Evolutionary conservation across 2,888 invertebrate genomes (phyloP).

Genomic region (Sialis lutaria): DNA sequence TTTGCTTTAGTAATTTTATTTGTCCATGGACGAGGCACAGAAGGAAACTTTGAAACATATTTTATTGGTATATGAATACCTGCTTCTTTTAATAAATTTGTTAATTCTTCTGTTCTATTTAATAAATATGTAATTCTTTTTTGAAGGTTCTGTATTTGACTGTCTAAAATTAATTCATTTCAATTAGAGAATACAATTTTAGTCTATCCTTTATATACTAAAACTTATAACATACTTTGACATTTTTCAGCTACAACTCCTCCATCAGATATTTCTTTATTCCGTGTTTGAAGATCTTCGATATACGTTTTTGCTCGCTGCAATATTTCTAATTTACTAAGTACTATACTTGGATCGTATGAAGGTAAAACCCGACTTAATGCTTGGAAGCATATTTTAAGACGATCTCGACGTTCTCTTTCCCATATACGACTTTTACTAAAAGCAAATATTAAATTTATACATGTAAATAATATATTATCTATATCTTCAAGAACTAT

Average conservation of each 20-base stretch:
- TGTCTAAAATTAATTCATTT: slow-evolving; percentile 14
- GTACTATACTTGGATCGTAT: slow-evolving; percentile 24
- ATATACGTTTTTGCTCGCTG: slow-evolving; percentile 23
- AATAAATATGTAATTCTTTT: slow-evolving; percentile 21
- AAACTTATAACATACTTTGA: background rate
- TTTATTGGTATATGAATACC: slow-evolving; percentile 22
- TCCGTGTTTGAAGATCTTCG: slow-evolving; percentile 21
- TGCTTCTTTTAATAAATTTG: slow-evolving; percentile 22
- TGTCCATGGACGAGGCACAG: slow-evolving; percentile 15
- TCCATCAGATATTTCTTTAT: slow-evolving; percentile 17
- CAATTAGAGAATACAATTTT: too few species aligned
- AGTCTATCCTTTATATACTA: too few species aligned
- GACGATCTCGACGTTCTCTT: slow-evolving; percentile 44
- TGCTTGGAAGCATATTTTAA: slow-evolving; percentile 34
- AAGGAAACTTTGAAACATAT: slow-evolving; percentile 16
- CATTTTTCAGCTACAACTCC: slow-evolving; percentile 3
- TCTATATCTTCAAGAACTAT: background rate
- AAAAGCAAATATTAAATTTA: slow-evolving; percentile 12
- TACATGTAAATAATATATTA: background rate
- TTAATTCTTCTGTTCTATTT: slow-evolving; percentile 23
- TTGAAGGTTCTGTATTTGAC: slow-evolving; percentile 21
- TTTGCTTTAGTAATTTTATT: slow-evolving; percentile 19
- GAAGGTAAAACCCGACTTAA: slow-evolving; percentile 31
- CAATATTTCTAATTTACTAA: slow-evolving; percentile 26
- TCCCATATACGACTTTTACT: slow-evolving; percentile 54